These are phyloP conservation scores for Nephrotoma guestfalica DNA, from an alignment of 2,888 invertebrate genomes.

Conservation along the genomic window DNA sequence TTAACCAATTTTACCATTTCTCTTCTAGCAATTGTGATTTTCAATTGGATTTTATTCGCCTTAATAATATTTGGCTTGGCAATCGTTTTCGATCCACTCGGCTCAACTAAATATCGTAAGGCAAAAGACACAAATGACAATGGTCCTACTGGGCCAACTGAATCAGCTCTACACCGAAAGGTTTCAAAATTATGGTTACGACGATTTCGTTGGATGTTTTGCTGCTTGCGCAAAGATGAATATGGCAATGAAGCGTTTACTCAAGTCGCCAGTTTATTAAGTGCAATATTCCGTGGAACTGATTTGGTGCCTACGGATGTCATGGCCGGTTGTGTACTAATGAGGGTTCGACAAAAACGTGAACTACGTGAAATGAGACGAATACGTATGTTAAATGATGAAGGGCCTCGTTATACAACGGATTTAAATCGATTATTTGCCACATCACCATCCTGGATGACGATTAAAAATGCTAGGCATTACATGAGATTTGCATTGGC, in stretches of 20 bases:
- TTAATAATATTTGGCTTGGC: conserved; percentile 59
- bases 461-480: conserved; percentile 55
- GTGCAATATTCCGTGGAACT: conserved; percentile 66
- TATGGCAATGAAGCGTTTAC: conserved; percentile 65
- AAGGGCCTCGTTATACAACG: conserved; percentile 25
- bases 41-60: conserved; percentile 67
- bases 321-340: conserved; percentile 72
- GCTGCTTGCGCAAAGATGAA: conserved; percentile 56
- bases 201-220: conserved; percentile 60
- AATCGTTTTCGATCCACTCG: conserved; percentile 70
- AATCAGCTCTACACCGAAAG: conserved; percentile 40
- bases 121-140: conserved; percentile 10
- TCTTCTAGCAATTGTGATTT: conserved; percentile 52
- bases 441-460: conserved; percentile 66
- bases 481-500: conserved; percentile 69
- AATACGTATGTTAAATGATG: conserved; percentile 45
- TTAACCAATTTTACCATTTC: conserved; percentile 7
- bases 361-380: conserved; percentile 56
- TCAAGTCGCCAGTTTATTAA: conserved; percentile 64
- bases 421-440: conserved; percentile 43
- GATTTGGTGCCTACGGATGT: conserved; percentile 82
- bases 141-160: conserved; percentile 21
- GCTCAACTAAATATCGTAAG: conserved; percentile 33
- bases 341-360: conserved; percentile 59
- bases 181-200: conserved; percentile 58